Evolutionary conservation across 30 jellyfish, hydroid and myxozoan species (phyloP).

Genomic region (Hydractinia echinata): DNA sequence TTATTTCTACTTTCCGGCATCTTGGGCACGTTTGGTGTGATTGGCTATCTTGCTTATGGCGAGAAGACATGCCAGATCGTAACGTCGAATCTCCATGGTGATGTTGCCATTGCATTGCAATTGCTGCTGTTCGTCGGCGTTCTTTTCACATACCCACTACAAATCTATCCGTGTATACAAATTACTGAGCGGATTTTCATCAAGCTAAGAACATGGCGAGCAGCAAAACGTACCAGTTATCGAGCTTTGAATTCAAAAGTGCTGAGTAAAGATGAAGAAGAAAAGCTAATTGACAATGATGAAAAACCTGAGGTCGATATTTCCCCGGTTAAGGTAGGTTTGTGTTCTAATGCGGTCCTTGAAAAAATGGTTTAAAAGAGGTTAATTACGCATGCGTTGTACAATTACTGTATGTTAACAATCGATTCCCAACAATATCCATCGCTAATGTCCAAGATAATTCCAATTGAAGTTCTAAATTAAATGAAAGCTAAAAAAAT

Average conservation of each 20-base stretch:
- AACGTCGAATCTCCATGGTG: conserved; percentile 37
- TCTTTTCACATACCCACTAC: conserved; percentile 92
- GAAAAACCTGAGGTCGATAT: neutral
- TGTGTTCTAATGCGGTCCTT: too few relatives aligned
- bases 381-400: too few relatives aligned
- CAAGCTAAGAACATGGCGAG: conserved; percentile 6
- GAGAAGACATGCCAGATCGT: conserved; percentile 84
- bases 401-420: too few relatives aligned
- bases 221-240: neutral
- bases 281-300: neutral
- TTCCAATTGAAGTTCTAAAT: too few relatives aligned
- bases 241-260: neutral
- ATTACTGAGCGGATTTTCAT: conserved; percentile 59
- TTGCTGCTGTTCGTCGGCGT: conserved; percentile 85
- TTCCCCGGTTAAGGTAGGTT: too few relatives aligned
- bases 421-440: too few relatives aligned
- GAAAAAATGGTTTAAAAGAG: too few relatives aligned
- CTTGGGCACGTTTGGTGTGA: conserved; percentile 78
- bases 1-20: conserved; percentile 56
- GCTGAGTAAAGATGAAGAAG: conserved; percentile 2
- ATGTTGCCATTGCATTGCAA: conserved; percentile 60
- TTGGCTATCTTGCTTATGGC: conserved; percentile 88
- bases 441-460: too few relatives aligned
- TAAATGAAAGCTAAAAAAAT: too few relatives aligned
- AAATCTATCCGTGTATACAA: conserved; percentile 87